Conservation (phyloP, 1,140 invertebrate genomes). For the Drosophila guanche region DNA sequence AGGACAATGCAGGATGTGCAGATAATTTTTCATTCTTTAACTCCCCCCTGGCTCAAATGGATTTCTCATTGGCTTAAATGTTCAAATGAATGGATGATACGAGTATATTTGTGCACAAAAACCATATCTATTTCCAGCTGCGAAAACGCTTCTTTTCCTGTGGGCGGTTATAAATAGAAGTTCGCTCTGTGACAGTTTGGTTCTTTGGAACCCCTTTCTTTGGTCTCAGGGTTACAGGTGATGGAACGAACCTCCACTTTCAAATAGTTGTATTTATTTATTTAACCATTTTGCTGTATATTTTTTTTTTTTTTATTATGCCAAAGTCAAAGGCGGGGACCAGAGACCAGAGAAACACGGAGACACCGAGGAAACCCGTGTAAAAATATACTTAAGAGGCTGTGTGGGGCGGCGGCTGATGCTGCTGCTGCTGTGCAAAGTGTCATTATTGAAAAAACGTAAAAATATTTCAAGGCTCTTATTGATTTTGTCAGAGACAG, state of each 20-base stretch:
- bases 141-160: slow-evolving; percentile 3
- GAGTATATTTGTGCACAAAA: neutral
- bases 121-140: neutral
- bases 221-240: too few relatives aligned
- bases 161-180: slow-evolving; percentile 46
- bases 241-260: neutral
- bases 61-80: slow-evolving; percentile 51
- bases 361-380: too few relatives aligned
- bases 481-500: slow-evolving; percentile 64
- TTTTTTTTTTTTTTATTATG: slow-evolving; percentile 28
- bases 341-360: too few relatives aligned
- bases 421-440: slow-evolving; percentile 25
- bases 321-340: slow-evolving; percentile 2
- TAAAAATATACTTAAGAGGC: slow-evolving; percentile 18
- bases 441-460: slow-evolving; percentile 48
- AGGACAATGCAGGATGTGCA: slow-evolving; percentile 38
- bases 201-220: neutral
- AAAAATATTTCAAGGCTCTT: slow-evolving; percentile 65
- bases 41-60: slow-evolving; percentile 27
- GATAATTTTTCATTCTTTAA: slow-evolving; percentile 69
- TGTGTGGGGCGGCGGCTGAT: neutral
- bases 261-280: slow-evolving; percentile 19
- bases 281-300: slow-evolving; percentile 22
- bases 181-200: too few relatives aligned
- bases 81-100: slow-evolving; percentile 36